These are phyloP conservation scores for Nothocercus julius DNA, from an alignment of 2,113 vertebrate genomes.

Conservation along the genomic window DNA sequence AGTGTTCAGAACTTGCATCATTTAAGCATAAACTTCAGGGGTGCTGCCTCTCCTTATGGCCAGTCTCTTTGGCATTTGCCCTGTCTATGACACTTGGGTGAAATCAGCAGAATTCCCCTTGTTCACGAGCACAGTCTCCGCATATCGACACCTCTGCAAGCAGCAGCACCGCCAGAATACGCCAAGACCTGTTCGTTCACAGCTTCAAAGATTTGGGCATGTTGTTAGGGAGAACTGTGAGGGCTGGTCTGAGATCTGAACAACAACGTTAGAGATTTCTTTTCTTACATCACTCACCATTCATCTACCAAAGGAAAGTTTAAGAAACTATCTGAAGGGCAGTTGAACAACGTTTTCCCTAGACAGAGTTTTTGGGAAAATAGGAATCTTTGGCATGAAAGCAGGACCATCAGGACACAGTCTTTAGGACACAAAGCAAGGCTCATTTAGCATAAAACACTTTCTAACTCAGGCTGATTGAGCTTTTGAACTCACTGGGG, in stretches of 20 bases:
- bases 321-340: fast-evolving
- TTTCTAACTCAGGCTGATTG: background rate
- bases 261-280: background rate
- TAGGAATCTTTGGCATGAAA: background rate
- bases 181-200: background rate
- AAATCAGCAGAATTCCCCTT: background rate
- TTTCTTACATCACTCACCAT: background rate
- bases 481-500: background rate
- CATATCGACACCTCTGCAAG: background rate
- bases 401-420: no score
- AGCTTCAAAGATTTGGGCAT: background rate
- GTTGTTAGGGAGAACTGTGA: background rate
- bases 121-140: background rate
- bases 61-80: background rate
- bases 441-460: background rate
- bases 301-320: background rate
- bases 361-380: background rate
- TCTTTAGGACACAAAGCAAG: background rate
- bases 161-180: background rate
- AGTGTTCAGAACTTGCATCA: background rate
- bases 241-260: background rate
- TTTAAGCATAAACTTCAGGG: background rate
- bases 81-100: background rate
- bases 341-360: background rate
- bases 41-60: background rate